A percentile compares a stretch with the other conserved stretches of the same genome.
phyloP scores from a whole-genome alignment of 1,140 invertebrate species.

The Diploscapter pachys region DNA sequence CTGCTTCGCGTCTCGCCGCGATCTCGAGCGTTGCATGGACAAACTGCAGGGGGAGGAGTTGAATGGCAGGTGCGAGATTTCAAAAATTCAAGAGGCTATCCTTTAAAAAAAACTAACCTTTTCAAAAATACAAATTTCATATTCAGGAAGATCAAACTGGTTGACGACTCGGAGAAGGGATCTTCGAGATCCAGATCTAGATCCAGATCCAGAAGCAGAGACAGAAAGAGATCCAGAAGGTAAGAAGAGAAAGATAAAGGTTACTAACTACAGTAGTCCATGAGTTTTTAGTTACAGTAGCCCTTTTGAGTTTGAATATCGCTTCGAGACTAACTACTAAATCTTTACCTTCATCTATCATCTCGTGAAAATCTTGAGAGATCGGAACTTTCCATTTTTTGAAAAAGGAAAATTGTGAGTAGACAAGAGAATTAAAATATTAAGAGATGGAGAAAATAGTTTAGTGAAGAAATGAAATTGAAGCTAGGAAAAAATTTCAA shows the following conservation, averaged over 20 bases:
- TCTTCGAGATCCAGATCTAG: constrained; percentile 34
- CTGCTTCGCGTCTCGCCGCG: constrained; percentile 83
- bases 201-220: constrained; percentile 4
- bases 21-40: constrained; percentile 91
- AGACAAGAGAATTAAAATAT: no score
- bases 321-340: no score
- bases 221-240: background rate
- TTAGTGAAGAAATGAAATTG: no score
- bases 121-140: background rate
- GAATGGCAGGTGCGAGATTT: constrained; percentile 73
- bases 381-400: no score
- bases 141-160: constrained; percentile 69
- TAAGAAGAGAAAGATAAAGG: background rate
- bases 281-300: no score
- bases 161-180: constrained; percentile 66
- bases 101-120: background rate
- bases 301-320: no score
- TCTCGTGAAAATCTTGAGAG: no score
- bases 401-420: no score
- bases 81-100: background rate
- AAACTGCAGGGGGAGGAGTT: constrained; percentile 92
- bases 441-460: no score
- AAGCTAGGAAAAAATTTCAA: no score
- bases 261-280: background rate
- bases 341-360: no score